Percentiles rank a stretch among this genome's conserved stretches.
Evolutionary conservation across 2,797 vertebrate species (phyloP).

Genomic region (Crotalus adamanteus): DNA sequence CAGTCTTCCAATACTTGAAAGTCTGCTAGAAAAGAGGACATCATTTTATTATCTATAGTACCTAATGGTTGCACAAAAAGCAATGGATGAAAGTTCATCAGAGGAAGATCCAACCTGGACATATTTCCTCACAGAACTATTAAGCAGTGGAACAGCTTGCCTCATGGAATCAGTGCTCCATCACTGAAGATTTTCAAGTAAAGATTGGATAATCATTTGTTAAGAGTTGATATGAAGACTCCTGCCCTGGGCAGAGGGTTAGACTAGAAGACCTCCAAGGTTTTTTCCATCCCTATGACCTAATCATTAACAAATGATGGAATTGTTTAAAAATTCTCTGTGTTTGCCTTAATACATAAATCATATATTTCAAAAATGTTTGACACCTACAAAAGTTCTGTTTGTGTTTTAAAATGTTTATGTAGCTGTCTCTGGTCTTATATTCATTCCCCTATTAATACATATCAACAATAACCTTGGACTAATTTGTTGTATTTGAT

Average conservation of each 20-base stretch:
- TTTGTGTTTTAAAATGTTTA: conserved; percentile 7
- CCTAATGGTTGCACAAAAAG: background rate
- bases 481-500: conserved; percentile 33
- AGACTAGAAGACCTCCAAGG: background rate
- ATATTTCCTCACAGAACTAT: background rate
- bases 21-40: background rate
- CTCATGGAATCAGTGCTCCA: background rate
- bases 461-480: conserved; percentile 44
- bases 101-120: background rate
- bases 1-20: background rate
- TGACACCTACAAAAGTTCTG: background rate
- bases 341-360: background rate
- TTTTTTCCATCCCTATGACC: background rate
- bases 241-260: background rate
- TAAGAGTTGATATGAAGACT: background rate
- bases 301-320: background rate
- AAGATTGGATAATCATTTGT: background rate
- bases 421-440: conserved; percentile 20
- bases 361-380: background rate
- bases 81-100: background rate
- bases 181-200: background rate
- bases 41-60: background rate
- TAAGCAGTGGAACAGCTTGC: background rate
- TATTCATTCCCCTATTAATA: conserved; percentile 56
- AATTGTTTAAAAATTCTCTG: background rate